These are phyloP conservation scores for Eupithecia subfuscata DNA, from an alignment of 2,888 invertebrate genomes.

Conservation along the genomic window DNA sequence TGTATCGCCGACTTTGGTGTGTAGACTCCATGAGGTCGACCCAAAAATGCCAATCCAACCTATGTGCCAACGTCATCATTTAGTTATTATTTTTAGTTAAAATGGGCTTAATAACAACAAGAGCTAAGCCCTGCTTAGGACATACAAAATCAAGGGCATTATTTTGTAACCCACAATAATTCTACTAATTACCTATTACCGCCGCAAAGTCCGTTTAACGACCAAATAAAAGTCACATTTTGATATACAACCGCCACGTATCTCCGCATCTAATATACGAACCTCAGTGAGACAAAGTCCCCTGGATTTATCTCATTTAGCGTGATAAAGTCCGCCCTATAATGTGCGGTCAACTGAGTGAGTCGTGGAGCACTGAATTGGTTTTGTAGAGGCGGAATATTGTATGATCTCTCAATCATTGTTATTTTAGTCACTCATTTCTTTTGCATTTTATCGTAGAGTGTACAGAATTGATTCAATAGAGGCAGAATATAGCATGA, in stretches of 20 bases:
- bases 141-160: neutral
- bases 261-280: slow-evolving; percentile 26
- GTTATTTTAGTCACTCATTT: neutral
- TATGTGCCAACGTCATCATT: neutral
- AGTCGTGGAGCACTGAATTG: slow-evolving; percentile 7
- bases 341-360: slow-evolving; percentile 34
- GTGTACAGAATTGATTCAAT: neutral
- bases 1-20: no score
- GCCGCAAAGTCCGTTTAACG: slow-evolving; percentile 13
- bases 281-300: slow-evolving; percentile 32
- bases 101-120: no score
- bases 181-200: slow-evolving; percentile 20
- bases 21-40: no score
- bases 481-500: neutral
- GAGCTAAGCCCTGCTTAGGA: neutral
- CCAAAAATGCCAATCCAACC: no score
- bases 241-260: slow-evolving; percentile 24
- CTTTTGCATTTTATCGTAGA: neutral
- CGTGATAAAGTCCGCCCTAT: slow-evolving; percentile 31
- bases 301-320: slow-evolving; percentile 35
- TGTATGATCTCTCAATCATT: neutral
- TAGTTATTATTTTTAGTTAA: no score
- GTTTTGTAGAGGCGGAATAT: neutral
- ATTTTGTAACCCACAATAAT: slow-evolving; percentile 7
- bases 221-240: slow-evolving; percentile 24